These are phyloP conservation scores for Rhizoglyphus robini DNA, from an alignment of 1,140 invertebrate species.

Conservation along the genomic window DNA sequence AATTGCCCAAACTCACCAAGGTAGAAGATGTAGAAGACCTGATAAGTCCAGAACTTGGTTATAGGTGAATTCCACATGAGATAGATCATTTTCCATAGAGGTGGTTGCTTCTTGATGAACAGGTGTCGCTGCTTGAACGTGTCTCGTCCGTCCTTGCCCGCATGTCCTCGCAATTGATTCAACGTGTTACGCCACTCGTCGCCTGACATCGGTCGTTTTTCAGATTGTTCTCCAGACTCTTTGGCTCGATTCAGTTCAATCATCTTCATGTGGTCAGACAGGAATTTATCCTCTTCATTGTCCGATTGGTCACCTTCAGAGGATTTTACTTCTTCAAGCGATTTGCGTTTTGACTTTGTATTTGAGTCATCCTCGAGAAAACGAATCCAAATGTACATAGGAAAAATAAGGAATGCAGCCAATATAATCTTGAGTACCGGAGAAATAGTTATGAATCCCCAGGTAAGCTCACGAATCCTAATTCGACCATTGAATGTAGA, in stretches of 20 bases:
- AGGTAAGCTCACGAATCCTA: conserved; percentile 32
- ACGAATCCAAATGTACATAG: conserved; percentile 37
- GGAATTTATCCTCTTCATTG: background rate
- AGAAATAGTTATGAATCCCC: conserved; percentile 31
- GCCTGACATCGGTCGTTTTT: too few species aligned
- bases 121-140: background rate
- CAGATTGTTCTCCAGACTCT: background rate
- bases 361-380: conserved; percentile 24
- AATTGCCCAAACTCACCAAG: conserved; percentile 24
- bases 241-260: background rate
- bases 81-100: conserved; percentile 29
- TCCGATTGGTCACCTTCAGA: background rate
- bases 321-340: background rate
- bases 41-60: conserved; percentile 32
- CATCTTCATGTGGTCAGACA: background rate
- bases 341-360: background rate
- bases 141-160: too few species aligned
- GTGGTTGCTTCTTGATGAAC: conserved; percentile 22
- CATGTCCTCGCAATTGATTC: too few species aligned
- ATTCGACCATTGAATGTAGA: conserved; percentile 34
- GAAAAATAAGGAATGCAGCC: conserved; percentile 35
- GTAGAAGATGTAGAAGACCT: conserved; percentile 35
- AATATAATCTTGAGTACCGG: conserved; percentile 34
- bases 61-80: conserved; percentile 31
- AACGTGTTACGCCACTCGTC: too few species aligned